These are phyloP conservation scores for Mobula hypostoma DNA, from an alignment of 2,113 vertebrate species.

Conservation along the genomic window DNA sequence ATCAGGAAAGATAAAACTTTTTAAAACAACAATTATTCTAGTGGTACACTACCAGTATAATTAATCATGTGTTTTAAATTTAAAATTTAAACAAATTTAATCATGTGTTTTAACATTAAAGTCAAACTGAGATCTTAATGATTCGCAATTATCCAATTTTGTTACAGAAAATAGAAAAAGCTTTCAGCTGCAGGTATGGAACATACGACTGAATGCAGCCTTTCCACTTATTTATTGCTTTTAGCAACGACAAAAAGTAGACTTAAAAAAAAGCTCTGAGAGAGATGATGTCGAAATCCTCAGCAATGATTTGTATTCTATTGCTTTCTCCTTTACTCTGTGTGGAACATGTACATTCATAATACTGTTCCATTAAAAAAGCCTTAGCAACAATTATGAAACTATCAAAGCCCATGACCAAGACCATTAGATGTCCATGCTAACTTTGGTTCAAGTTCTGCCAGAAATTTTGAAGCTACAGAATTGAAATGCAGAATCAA, in stretches of 20 bases:
- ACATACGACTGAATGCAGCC: background rate
- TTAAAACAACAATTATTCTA: background rate
- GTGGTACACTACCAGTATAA: background rate
- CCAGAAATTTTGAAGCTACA: background rate
- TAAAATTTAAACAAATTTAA: background rate
- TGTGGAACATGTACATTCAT: background rate
- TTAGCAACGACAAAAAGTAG: background rate
- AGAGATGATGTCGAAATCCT: background rate
- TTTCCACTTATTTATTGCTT: background rate
- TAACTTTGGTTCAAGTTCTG: background rate
- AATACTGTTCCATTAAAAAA: background rate
- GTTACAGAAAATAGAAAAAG: background rate
- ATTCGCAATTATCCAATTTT: slow-evolving; percentile 25
- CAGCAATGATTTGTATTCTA: background rate
- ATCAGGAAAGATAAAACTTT: slow-evolving; percentile 17
- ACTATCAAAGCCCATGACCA: background rate
- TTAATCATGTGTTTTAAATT: slow-evolving; percentile 30
- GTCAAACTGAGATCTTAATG: background rate
- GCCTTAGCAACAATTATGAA: background rate
- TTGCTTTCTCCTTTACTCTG: background rate
- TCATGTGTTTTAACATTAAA: slow-evolving; percentile 24
- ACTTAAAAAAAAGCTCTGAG: background rate
- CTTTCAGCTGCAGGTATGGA: background rate
- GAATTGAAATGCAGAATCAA: background rate
- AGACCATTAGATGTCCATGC: background rate